A percentile compares a stretch with the other conserved stretches of the same genome.
Conservation (phyloP, 2,113 vertebrate genomes). For the Zosterops hypoxanthus region DNA sequence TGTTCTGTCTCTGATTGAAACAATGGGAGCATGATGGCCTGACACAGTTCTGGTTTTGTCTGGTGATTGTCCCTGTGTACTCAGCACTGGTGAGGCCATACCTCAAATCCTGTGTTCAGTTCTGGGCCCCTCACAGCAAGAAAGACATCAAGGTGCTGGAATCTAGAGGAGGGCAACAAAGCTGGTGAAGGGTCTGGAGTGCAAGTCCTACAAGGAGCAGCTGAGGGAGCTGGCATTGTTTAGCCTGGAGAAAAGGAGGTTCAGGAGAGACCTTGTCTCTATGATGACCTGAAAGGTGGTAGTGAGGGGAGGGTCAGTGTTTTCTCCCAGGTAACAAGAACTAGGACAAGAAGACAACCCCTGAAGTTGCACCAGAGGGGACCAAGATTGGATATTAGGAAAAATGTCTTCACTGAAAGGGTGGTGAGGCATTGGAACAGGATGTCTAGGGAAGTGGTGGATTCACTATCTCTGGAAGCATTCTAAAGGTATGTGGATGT, state of each 20-base stretch:
- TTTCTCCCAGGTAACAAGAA: neutral
- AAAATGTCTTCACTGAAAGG: neutral
- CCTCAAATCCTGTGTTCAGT: neutral
- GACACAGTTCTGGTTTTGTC: neutral
- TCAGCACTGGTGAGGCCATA: neutral
- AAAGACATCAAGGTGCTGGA: neutral
- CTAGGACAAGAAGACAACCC: neutral
- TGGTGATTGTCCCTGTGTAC: accelerated
- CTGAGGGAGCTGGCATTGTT: neutral
- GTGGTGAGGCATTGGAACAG: neutral
- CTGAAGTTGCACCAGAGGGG: neutral
- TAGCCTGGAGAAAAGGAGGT: neutral
- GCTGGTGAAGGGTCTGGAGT: neutral
- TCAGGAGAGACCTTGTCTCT: neutral
- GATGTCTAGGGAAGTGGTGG: neutral
- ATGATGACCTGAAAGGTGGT: neutral
- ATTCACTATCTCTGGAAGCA: neutral
- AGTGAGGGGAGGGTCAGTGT: neutral
- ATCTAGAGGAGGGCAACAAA: neutral
- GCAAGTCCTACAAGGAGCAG: too few relatives aligned
- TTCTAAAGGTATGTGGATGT: neutral
- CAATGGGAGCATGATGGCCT: accelerated
- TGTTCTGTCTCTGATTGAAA: neutral
- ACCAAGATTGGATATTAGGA: neutral
- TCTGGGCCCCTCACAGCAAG: neutral